Percentiles rank a stretch among this genome's conserved stretches.
Evolutionary conservation across 1,140 invertebrate genomes (phyloP).

Genomic region (Microplitis mediator): DNA sequence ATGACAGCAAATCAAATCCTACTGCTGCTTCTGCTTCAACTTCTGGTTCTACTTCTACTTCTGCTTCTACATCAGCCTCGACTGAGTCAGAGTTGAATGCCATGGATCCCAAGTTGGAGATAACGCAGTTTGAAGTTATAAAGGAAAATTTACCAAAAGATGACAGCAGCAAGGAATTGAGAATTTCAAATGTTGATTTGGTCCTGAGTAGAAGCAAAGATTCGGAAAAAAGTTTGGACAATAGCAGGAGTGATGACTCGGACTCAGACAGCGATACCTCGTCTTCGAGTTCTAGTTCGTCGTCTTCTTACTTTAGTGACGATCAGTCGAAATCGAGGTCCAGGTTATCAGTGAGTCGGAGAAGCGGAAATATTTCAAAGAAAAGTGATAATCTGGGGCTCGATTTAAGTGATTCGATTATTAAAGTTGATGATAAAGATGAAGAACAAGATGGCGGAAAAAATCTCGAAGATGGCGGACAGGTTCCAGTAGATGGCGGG

Average conservation of each 20-base stretch:
- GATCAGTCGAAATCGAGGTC: neutral
- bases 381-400: too few species aligned
- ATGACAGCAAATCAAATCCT: neutral
- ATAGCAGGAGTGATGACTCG: neutral
- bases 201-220: constrained; percentile 29
- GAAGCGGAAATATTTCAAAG: too few species aligned
- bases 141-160: constrained; percentile 55
- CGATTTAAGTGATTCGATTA: too few species aligned
- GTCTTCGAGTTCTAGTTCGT: neutral
- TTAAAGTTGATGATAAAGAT: constrained; percentile 12
- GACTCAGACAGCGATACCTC: neutral
- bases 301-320: neutral
- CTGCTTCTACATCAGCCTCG: neutral
- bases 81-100: neutral
- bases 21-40: neutral
- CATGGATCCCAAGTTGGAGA: constrained; percentile 34
- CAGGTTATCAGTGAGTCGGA: neutral
- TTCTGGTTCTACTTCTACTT: neutral
- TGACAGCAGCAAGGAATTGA: constrained; percentile 50
- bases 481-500: too few species aligned
- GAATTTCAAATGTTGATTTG: constrained; percentile 38
- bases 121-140: constrained; percentile 58
- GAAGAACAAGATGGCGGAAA: neutral
- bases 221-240: constrained; percentile 7
- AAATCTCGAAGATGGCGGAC: too few species aligned